Conservation (phyloP, 1,140 invertebrate species). For the Colletes latitarsis region DNA sequence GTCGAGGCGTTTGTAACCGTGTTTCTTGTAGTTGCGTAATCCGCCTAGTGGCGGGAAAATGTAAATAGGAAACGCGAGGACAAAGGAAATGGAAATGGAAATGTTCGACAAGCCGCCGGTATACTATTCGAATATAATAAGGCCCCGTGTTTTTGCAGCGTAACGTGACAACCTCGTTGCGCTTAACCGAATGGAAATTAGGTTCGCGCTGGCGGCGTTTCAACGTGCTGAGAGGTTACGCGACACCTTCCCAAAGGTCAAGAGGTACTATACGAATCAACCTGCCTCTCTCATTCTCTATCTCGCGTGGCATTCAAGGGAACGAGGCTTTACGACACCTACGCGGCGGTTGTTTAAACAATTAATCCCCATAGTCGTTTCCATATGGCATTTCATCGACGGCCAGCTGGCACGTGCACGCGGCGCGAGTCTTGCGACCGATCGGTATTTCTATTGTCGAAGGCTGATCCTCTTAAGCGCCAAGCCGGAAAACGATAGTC, state of each 20-base stretch:
- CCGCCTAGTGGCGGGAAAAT: no score
- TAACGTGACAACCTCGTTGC: constrained; percentile 15
- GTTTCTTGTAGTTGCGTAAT: no score
- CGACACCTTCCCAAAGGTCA: constrained; percentile 29
- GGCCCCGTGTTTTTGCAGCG: not conserved
- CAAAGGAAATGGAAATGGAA: no score
- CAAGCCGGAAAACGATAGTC: not conserved
- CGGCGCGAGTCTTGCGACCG: not conserved
- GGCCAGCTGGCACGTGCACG: not conserved
- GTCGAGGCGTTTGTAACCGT: no score
- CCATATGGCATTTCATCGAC: constrained; percentile 10
- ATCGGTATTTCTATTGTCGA: constrained; percentile 1
- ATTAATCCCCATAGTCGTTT: not conserved
- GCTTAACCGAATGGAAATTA: constrained; percentile 28
- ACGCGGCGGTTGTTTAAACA: constrained; percentile 24
- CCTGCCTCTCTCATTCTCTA: not conserved
- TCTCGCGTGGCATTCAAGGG: not conserved
- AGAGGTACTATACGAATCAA: constrained; percentile 1
- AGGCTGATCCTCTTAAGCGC: not conserved
- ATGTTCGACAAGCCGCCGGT: not conserved
- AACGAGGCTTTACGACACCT: constrained; percentile 25
- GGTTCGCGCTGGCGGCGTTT: not conserved
- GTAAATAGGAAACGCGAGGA: no score
- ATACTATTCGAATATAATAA: not conserved
- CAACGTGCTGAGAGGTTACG: not conserved